Evolutionary conservation across 92 coral and sea anemone species (phyloP).

Genomic region (Bergia sp.): DNA sequence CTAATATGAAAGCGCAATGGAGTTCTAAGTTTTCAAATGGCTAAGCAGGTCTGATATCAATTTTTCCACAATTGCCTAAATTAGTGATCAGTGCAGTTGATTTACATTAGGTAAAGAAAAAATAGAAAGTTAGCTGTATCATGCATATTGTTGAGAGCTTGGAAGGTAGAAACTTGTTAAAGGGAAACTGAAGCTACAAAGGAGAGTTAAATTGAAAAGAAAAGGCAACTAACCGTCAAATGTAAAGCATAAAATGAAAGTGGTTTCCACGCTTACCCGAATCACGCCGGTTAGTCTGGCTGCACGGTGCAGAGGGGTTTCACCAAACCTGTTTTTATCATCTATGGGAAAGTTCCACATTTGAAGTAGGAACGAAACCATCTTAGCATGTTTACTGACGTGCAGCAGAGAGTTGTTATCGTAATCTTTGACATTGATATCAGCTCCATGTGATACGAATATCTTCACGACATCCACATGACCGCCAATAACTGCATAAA

Average conservation of each 20-base stretch:
- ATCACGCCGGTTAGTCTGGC: not conserved
- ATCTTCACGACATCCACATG: not conserved
- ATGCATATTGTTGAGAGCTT: too few species aligned
- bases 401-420: not conserved
- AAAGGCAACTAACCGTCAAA: not conserved
- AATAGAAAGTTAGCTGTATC: too few species aligned
- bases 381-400: not conserved
- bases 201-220: not conserved
- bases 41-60: too few species aligned
- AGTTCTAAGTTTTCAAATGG: too few species aligned
- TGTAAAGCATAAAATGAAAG: not conserved
- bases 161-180: not conserved
- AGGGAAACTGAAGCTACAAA: not conserved
- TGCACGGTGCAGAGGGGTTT: not conserved
- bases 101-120: too few species aligned
- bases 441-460: slow-evolving; percentile 2
- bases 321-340: not conserved
- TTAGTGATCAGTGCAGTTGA: too few species aligned
- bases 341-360: not conserved
- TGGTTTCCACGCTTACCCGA: not conserved
- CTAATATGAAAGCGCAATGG: too few species aligned
- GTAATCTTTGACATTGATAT: not conserved
- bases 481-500: not conserved
- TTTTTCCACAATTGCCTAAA: too few species aligned
- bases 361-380: not conserved